Base-by-base conservation (phyloP, 2,888 invertebrate species). In the Campaea margaritaria region DNA sequence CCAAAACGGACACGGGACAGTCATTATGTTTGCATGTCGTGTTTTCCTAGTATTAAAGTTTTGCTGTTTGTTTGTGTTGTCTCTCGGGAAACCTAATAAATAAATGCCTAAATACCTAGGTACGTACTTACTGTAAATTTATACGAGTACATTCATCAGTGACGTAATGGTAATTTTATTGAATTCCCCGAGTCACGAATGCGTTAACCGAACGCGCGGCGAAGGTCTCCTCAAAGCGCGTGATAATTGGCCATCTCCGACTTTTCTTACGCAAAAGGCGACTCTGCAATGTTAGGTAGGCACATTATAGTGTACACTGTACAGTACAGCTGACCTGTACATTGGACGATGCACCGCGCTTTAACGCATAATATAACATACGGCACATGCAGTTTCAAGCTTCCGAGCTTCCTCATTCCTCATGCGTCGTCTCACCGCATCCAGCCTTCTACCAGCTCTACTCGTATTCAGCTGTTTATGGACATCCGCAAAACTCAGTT, bases 111-210 rank as follows among this genome's bases (percentile, higher is more conserved):
- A 5, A 2, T 34, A 34, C 34, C 34, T 34, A 11, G 9, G 34
- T 11, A 11, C 34, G 34, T 34, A 34, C 4, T 34, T n/a, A n/a
- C n/a, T n/a, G n/a, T n/a, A n/a, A n/a, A n/a, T n/a, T n/a, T n/a
- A n/a, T n/a, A n/a, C 7, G n/a, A 13, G 39, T 39, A 14, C 10
- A 15, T 15, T 1, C 42, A 42, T 11, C 10, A 42, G 14, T 58
- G 58, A 58, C 52, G 58, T 43, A 52, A 58, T 21, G 38, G 11
- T 51, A 47, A 52, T 52, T 52, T 31, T 14, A 54, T 46, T 31
- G 11, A 52, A 43, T 42, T 14, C 47, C 51, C 39, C 21, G 15
- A 62, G 62, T 62, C 62, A 62, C 57, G 54, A 60, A 50, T 43
- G 21, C 55, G 27, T 13, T 50, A 43, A 50, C n/a, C 43, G 45